Conservation (phyloP, 30 jellyfish, hydroid and myxozoan genomes). For the Pseudorhiza aurosa region DNA sequence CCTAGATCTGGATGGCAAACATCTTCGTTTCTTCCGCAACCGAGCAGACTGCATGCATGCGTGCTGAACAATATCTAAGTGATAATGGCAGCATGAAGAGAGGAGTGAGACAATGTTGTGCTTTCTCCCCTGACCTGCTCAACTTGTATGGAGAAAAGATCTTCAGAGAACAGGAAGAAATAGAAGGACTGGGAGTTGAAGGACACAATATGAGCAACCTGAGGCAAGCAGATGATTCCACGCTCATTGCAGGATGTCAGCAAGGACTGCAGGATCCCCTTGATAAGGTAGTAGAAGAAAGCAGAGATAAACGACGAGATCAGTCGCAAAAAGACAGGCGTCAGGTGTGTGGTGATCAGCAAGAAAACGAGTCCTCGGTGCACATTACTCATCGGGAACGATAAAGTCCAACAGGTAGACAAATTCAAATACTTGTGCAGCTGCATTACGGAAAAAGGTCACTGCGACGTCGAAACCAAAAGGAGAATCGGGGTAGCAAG, state of each 20-base stretch:
- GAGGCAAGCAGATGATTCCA: not conserved
- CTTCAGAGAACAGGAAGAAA: not conserved
- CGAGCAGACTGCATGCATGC: too few species aligned
- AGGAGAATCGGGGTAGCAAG: not conserved
- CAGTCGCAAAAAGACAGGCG: not conserved
- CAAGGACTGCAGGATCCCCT: not conserved
- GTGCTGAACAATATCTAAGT: too few species aligned
- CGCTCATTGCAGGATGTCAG: not conserved
- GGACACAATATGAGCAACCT: not conserved
- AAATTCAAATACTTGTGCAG: not conserved
- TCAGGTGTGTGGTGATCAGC: not conserved
- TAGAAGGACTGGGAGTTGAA: not conserved
- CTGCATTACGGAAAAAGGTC: not conserved
- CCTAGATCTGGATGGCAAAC: too few species aligned
- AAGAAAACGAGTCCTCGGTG: not conserved
- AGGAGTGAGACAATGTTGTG: slow-evolving; percentile 11
- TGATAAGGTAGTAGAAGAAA: not conserved
- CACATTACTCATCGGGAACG: not conserved
- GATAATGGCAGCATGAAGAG: not conserved
- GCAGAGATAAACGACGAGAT: not conserved
- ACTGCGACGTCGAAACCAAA: not conserved
- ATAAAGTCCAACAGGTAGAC: not conserved
- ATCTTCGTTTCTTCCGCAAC: too few species aligned
- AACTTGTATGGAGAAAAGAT: not conserved
- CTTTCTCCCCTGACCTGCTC: not conserved